These are phyloP conservation scores for Ictalurus punctatus DNA, from an alignment of 2,113 vertebrate species.

Conservation along the genomic window DNA sequence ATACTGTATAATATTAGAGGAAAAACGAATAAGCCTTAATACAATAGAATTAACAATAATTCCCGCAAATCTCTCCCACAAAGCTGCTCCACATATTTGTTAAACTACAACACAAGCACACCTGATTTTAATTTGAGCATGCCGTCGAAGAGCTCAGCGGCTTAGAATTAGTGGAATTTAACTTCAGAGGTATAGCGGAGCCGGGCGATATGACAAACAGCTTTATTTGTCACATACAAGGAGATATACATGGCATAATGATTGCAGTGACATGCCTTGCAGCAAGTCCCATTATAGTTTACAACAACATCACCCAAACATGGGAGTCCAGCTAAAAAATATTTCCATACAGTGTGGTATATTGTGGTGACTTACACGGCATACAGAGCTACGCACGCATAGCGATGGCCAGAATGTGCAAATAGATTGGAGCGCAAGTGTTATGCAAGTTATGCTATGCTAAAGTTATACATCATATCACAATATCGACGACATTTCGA, in stretches of 20 bases:
- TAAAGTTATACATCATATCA: not conserved
- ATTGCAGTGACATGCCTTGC: not conserved
- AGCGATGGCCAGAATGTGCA: not conserved
- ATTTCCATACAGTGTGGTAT: not conserved
- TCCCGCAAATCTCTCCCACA: too few relatives aligned
- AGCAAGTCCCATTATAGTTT: not conserved
- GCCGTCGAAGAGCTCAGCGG: not conserved
- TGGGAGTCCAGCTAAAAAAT: not conserved
- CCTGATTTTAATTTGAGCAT: not conserved
- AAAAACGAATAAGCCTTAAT: not conserved
- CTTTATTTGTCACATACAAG: too few relatives aligned
- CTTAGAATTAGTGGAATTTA: not conserved
- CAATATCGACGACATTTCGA: not conserved
- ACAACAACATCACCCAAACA: not conserved
- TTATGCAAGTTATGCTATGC: not conserved
- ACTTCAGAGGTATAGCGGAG: not conserved
- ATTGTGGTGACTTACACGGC: not conserved
- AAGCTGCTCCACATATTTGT: not conserved
- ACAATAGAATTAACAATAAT: not conserved
- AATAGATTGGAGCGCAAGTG: not conserved
- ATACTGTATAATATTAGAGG: not conserved
- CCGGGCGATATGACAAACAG: not conserved
- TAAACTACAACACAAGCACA: not conserved
- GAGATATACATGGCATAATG: not conserved
- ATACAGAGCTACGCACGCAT: not conserved